Evolutionary conservation across 2,797 vertebrate genomes (phyloP).

Genomic region (Danionella dracula): DNA sequence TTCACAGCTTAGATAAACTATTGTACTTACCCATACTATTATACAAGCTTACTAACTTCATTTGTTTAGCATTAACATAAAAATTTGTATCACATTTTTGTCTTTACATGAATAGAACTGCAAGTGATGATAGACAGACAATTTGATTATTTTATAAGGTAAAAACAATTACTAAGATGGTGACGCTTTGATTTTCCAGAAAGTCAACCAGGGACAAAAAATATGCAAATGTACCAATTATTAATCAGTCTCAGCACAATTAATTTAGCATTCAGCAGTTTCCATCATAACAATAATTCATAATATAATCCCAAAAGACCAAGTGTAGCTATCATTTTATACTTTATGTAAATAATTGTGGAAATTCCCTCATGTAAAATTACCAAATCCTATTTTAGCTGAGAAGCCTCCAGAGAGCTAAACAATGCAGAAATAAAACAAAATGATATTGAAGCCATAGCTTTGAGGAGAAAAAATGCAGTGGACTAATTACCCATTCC

Average conservation of each 20-base stretch:
- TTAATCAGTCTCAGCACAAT: background rate
- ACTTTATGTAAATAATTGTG: slow-evolving; percentile 11
- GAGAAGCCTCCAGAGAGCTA: background rate
- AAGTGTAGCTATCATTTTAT: background rate
- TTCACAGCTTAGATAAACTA: no score
- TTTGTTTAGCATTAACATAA: no score
- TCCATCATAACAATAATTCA: background rate
- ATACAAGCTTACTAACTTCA: no score
- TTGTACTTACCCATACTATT: no score
- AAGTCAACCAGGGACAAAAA: background rate
- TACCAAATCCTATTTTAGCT: background rate
- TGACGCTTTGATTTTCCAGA: background rate
- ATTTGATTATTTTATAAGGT: background rate
- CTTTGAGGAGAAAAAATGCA: background rate
- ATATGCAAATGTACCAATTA: slow-evolving; percentile 2
- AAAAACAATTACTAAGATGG: background rate
- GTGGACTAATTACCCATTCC: background rate
- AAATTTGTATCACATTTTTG: no score
- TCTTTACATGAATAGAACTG: background rate
- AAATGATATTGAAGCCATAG: background rate
- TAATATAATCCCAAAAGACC: background rate
- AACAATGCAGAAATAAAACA: background rate
- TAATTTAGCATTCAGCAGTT: background rate
- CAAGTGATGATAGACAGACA: background rate
- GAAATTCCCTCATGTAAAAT: slow-evolving; percentile 1